These are phyloP conservation scores for Psylliodes chrysocephalus DNA, from an alignment of 2,888 invertebrate genomes.

Conservation along the genomic window DNA sequence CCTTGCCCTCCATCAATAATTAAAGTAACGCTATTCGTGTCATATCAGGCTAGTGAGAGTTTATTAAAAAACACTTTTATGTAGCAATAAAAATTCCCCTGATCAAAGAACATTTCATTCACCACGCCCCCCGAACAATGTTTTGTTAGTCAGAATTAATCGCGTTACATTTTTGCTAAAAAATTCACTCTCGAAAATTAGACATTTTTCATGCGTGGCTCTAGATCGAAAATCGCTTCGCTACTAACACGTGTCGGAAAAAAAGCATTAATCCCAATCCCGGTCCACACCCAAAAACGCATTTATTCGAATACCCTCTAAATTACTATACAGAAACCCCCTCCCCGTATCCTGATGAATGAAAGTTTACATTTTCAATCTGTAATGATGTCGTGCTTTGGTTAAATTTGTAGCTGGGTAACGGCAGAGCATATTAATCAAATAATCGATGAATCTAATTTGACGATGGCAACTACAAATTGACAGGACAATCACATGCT, in stretches of 20 bases:
- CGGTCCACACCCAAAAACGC: conserved; percentile 18
- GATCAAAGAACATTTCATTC: no score
- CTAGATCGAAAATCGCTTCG: neutral
- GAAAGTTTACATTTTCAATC: conserved; percentile 43
- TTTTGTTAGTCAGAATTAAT: no score
- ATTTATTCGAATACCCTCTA: conserved; percentile 19
- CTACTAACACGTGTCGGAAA: conserved; percentile 10
- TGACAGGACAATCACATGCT: conserved; percentile 62
- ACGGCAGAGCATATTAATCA: conserved; percentile 54
- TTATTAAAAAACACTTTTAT: no score
- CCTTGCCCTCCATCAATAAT: no score
- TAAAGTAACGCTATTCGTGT: no score
- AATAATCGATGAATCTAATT: conserved; percentile 63
- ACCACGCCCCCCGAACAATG: no score
- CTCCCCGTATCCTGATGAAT: no score
- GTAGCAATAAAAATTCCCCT: no score
- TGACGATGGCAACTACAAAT: conserved; percentile 60
- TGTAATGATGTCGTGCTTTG: conserved; percentile 47
- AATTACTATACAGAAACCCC: conserved; percentile 22
- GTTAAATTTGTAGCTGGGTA: conserved; percentile 50
- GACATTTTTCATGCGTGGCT: neutral
- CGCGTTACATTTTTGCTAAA: neutral
- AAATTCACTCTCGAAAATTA: neutral
- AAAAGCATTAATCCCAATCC: conserved; percentile 18
- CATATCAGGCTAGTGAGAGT: no score